Percentiles rank a stretch among this genome's conserved stretches.
These are phyloP conservation scores for Sinella curviseta DNA, from an alignment of 1,140 invertebrate species.

Conservation along the genomic window DNA sequence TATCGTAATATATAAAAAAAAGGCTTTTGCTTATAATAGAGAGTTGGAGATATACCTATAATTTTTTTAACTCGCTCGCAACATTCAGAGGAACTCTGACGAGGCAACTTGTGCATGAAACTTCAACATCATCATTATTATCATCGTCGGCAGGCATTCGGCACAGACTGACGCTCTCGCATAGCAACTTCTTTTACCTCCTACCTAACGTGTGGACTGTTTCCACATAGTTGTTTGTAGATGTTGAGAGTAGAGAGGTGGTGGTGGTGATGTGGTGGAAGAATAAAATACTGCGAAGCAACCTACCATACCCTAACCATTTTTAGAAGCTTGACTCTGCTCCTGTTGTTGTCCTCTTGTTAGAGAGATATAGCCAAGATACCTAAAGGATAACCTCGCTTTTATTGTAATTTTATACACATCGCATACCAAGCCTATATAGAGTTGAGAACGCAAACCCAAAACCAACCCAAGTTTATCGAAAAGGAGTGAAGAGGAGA, in stretches of 20 bases:
- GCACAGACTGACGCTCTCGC: constrained; percentile 3
- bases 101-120: constrained; percentile 15
- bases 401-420: constrained; percentile 25
- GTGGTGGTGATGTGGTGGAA: too few species aligned
- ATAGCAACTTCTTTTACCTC: constrained; percentile 11
- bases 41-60: not conserved
- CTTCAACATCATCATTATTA: constrained; percentile 12
- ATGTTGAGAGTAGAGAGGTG: not conserved
- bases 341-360: constrained; percentile 10
- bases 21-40: not conserved
- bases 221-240: not conserved
- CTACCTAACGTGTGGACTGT: not conserved
- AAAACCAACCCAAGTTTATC: not conserved
- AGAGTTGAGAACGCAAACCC: not conserved
- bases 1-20: not conserved
- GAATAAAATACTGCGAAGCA: not conserved
- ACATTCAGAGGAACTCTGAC: constrained; percentile 19
- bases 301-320: constrained; percentile 23
- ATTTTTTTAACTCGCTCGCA: not conserved
- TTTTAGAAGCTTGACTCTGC: not conserved
- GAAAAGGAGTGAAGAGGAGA: not conserved
- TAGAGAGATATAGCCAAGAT: not conserved
- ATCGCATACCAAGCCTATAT: constrained; percentile 4
- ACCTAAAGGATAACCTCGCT: constrained; percentile 19
- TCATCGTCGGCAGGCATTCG: not conserved